Conservation (phyloP, 2,888 invertebrate species). For the Microchrysa polita region DNA sequence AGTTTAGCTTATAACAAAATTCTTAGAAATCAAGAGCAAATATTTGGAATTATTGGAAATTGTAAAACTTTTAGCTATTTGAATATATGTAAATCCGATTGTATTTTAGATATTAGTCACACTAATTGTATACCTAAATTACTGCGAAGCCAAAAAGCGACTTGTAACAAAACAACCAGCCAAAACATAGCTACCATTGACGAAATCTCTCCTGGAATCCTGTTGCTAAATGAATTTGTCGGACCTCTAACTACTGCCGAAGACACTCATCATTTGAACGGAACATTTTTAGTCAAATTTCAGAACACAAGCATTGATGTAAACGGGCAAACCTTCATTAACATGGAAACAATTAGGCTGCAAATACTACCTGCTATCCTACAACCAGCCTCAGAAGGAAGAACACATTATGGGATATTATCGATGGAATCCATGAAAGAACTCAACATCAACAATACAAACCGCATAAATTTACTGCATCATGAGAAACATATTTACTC, state of each 20-base stretch:
- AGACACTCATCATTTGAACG: not conserved
- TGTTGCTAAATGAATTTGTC: not conserved
- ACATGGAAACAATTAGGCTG: not conserved
- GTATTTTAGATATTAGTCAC: not conserved
- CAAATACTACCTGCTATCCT: not conserved
- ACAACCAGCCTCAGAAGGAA: not conserved
- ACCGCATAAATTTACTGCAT: not conserved
- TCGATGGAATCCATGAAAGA: not conserved
- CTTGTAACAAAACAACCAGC: conserved; percentile 1
- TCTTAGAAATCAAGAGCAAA: not conserved
- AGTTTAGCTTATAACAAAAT: not conserved
- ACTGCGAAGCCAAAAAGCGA: not conserved
- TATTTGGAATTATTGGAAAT: not conserved
- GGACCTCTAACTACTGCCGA: not conserved
- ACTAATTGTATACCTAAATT: not conserved
- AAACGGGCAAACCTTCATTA: not conserved
- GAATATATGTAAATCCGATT: not conserved
- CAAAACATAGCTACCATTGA: not conserved
- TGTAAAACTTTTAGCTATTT: not conserved
- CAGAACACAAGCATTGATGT: not conserved
- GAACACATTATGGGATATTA: not conserved
- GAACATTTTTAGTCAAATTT: not conserved
- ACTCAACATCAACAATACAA: not conserved
- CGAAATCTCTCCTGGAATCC: not conserved
- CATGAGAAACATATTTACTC: not conserved